A percentile compares a stretch with the other conserved stretches of the same genome.
These are phyloP conservation scores for Columba janthina DNA, from an alignment of 2,113 vertebrate genomes.

Conservation along the genomic window DNA sequence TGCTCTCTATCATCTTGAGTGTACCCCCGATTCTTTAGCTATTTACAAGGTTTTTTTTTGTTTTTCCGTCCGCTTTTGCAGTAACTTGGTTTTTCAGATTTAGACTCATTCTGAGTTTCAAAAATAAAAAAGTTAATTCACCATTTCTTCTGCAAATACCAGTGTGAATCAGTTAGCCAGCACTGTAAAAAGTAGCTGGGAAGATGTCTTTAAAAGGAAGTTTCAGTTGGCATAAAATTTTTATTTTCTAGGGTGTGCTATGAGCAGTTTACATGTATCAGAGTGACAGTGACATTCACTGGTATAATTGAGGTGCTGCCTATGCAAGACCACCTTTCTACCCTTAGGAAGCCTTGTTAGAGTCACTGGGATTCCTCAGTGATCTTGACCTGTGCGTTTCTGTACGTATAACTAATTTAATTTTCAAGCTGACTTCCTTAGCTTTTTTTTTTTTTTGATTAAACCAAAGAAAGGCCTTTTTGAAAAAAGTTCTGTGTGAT, in stretches of 20 bases:
- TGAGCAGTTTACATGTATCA: not conserved
- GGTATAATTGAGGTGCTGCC: not conserved
- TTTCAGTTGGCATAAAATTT: not conserved
- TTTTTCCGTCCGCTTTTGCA: not conserved
- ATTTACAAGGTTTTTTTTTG: not conserved
- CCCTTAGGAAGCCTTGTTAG: not conserved
- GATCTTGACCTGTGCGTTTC: rapidly evolving
- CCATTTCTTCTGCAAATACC: not conserved
- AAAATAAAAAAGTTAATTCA: not conserved
- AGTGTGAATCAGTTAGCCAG: not conserved
- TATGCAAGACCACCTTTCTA: not conserved
- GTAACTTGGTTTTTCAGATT: not conserved
- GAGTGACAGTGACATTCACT: not conserved
- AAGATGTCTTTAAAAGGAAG: not conserved
- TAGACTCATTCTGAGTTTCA: not conserved
- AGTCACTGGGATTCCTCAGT: not conserved
- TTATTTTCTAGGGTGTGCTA: not conserved
- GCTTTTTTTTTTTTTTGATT: not conserved
- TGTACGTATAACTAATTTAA: rapidly evolving
- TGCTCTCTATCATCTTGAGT: not conserved
- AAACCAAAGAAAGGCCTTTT: not conserved
- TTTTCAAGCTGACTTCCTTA: not conserved
- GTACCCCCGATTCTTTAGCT: not conserved
- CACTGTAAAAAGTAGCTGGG: not conserved
- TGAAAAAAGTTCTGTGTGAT: not conserved